A percentile compares a stretch with the other conserved stretches of the same genome.
These are phyloP conservation scores for Morbakka virulenta DNA, from an alignment of 30 jellyfish, hydroid and myxozoan genomes.

Conservation along the genomic window DNA sequence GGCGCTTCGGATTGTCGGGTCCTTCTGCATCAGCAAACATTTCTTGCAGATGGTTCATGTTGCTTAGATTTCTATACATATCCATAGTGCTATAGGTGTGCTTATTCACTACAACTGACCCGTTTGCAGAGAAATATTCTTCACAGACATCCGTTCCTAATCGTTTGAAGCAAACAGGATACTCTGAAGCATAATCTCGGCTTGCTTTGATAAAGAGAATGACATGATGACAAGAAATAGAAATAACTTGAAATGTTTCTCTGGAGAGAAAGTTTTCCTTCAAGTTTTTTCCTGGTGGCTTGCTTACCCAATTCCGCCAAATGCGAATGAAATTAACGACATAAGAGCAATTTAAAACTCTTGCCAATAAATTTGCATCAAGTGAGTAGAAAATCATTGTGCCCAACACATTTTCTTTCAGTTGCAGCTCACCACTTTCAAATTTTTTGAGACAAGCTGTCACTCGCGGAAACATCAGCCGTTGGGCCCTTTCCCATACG, in stretches of 20 bases:
- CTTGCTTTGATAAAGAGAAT: background rate
- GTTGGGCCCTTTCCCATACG: slow-evolving; percentile 7
- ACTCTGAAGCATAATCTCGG: slow-evolving; percentile 22
- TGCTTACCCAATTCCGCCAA: slow-evolving; percentile 25
- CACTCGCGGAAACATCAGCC: background rate
- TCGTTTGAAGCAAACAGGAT: slow-evolving; percentile 17
- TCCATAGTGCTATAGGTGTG: slow-evolving; percentile 14
- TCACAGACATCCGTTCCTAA: slow-evolving; percentile 29
- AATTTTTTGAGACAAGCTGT: no score
- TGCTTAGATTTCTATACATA: slow-evolving; percentile 12
- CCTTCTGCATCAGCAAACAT: slow-evolving; percentile 14
- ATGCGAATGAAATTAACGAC: slow-evolving; percentile 7
- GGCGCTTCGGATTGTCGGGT: slow-evolving; percentile 22
- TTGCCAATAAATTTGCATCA: background rate
- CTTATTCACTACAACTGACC: slow-evolving; percentile 8
- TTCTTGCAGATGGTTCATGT: slow-evolving; percentile 13
- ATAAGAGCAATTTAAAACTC: background rate
- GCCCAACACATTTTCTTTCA: slow-evolving; percentile 5
- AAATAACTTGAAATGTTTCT: slow-evolving; percentile 8
- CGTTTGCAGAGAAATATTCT: slow-evolving; percentile 12
- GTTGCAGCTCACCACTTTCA: no score
- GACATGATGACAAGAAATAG: slow-evolving; percentile 21
- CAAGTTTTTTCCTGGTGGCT: background rate
- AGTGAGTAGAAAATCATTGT: background rate
- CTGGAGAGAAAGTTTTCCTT: slow-evolving; percentile 25